Evolutionary conservation across 2,888 invertebrate genomes (phyloP).

Genomic region (Cotesia congregata): DNA sequence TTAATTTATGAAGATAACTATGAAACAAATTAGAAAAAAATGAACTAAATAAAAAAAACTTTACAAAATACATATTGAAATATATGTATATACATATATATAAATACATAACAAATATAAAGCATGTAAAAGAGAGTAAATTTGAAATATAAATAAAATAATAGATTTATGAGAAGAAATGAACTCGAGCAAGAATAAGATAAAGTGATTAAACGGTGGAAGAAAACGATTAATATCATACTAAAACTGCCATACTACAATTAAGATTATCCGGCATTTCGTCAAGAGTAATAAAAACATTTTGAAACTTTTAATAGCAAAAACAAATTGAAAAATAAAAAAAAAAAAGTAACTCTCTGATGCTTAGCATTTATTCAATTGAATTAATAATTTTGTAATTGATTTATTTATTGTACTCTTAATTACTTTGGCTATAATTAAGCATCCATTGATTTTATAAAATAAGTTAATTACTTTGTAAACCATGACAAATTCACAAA

Average conservation of each 20-base stretch:
- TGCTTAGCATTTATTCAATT: slow-evolving; percentile 35
- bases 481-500: slow-evolving; percentile 37
- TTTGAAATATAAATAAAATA: slow-evolving; percentile 14
- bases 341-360: too few relatives aligned
- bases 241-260: slow-evolving; percentile 64
- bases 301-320: slow-evolving; percentile 49
- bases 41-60: background rate
- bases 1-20: too few relatives aligned
- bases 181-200: background rate
- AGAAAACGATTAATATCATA: slow-evolving; percentile 57
- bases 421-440: background rate
- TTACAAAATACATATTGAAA: background rate
- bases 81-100: background rate
- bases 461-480: background rate
- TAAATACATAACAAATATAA: background rate
- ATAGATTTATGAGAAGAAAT: slow-evolving; percentile 46
- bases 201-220: slow-evolving; percentile 14
- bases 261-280: slow-evolving; percentile 59
- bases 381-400: background rate
- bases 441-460: background rate
- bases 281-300: slow-evolving; percentile 52
- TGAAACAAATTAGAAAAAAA: background rate
- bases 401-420: background rate
- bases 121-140: slow-evolving; percentile 1
- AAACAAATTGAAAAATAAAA: too few relatives aligned